These are phyloP conservation scores for Suncus etruscus DNA, from an alignment of 2,113 vertebrate species.

Conservation along the genomic window DNA sequence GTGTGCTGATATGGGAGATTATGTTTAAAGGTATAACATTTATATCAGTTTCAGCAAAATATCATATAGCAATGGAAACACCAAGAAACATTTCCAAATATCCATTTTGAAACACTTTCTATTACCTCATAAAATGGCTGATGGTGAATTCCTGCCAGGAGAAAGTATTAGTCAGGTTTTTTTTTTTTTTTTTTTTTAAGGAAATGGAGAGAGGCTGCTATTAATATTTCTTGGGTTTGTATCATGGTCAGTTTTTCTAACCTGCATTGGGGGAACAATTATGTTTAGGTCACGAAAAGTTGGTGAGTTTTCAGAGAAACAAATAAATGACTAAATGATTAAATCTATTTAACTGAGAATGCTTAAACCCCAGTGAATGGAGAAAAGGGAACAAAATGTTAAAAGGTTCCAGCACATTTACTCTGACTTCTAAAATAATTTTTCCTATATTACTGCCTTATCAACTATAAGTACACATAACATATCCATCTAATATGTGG, in stretches of 20 bases:
- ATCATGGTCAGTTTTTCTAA: constrained; percentile 30
- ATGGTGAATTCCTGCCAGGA: constrained; percentile 58
- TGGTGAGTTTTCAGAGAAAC: constrained; percentile 35
- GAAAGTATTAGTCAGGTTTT: constrained; percentile 48
- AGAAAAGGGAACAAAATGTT: not conserved
- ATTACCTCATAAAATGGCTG: constrained; percentile 74
- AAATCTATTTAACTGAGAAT: not conserved
- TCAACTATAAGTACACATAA: too few species aligned
- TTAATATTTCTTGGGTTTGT: not conserved
- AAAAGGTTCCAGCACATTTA: not conserved
- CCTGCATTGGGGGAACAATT: not conserved
- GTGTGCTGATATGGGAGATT: constrained; percentile 73
- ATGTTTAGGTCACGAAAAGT: constrained; percentile 28
- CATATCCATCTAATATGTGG: too few species aligned
- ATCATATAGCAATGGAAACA: constrained; percentile 78
- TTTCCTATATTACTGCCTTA: not conserved
- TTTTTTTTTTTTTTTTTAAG: not conserved
- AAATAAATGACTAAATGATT: constrained; percentile 42
- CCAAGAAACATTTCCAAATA: constrained; percentile 75
- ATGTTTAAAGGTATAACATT: constrained; percentile 74
- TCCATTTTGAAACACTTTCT: constrained; percentile 75
- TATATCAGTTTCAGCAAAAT: constrained; percentile 71
- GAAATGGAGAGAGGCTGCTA: not conserved
- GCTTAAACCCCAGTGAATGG: not conserved
- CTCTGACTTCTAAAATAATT: not conserved